These are phyloP conservation scores for Babyrousa celebensis DNA, from an alignment of 2,797 vertebrate species.

Conservation along the genomic window DNA sequence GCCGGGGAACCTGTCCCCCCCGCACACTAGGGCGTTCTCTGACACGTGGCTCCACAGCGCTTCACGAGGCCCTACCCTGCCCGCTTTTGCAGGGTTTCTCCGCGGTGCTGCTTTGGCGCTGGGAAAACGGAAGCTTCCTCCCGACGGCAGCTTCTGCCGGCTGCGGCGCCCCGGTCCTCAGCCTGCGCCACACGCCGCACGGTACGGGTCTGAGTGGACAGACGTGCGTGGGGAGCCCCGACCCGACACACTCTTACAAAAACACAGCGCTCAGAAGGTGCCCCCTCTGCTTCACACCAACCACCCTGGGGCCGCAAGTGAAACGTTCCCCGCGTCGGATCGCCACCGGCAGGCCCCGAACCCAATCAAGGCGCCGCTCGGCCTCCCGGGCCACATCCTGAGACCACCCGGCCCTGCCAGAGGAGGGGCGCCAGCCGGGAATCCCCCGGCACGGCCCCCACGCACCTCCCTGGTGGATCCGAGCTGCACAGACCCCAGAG, in stretches of 20 bases:
- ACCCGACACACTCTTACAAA: neutral
- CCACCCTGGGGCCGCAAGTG: neutral
- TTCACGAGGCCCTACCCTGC: neutral
- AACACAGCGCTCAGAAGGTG: no score
- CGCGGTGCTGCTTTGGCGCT: neutral
- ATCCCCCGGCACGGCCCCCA: neutral
- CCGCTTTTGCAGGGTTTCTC: neutral
- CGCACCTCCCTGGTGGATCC: accelerated
- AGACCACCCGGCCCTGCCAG: neutral
- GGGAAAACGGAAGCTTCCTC: neutral
- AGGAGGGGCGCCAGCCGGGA: neutral
- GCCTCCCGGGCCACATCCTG: neutral
- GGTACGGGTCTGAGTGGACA: neutral
- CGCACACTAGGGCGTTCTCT: neutral
- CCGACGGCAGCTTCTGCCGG: neutral
- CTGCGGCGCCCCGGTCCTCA: neutral
- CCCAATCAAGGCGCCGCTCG: no score
- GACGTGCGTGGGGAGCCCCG: neutral
- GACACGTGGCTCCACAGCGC: neutral
- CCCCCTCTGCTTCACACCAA: neutral
- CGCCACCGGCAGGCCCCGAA: neutral
- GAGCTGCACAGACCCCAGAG: accelerated
- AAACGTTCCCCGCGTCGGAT: neutral
- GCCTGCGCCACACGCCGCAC: neutral
- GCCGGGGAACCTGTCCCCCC: neutral